Percentiles rank a stretch among this genome's conserved stretches.
Evolutionary conservation across 2,113 vertebrate species (phyloP).

Genomic region (Carettochelys insculpta): DNA sequence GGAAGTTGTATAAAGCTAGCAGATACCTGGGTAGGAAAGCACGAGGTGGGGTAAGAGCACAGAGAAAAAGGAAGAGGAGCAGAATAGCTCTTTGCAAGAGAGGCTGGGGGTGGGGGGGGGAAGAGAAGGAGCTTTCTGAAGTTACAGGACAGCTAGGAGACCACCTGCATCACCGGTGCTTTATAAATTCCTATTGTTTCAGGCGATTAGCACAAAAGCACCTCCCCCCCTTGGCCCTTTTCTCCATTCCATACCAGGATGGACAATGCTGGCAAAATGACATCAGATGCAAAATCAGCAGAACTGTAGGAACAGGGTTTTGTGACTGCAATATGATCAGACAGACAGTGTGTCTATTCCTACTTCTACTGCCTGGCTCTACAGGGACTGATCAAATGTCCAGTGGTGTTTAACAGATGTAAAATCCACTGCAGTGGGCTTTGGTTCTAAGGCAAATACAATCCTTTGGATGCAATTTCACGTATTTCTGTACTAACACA

Average conservation of each 20-base stretch:
- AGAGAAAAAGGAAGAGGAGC: not conserved
- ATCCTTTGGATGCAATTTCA: not conserved
- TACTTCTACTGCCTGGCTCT: not conserved
- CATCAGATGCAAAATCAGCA: not conserved
- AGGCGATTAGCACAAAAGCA: not conserved
- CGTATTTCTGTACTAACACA: not conserved
- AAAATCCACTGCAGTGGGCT: not conserved
- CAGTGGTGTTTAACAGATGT: not conserved
- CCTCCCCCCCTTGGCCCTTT: not conserved
- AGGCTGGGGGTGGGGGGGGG: no score
- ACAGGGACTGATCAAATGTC: not conserved
- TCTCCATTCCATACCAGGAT: not conserved
- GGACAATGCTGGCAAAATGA: not conserved
- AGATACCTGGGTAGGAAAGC: not conserved
- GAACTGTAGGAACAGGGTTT: not conserved
- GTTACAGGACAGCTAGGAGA: not conserved
- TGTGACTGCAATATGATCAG: not conserved
- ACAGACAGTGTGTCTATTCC: not conserved
- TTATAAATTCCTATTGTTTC: no score
- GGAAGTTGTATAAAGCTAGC: accelerated
- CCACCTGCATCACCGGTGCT: no score
- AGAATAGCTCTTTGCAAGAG: not conserved
- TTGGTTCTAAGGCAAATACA: not conserved
- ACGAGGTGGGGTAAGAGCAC: no score
- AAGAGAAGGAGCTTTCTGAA: not conserved